Conservation (phyloP, 2,888 invertebrate genomes). For the Drosophila tanythrix region DNA sequence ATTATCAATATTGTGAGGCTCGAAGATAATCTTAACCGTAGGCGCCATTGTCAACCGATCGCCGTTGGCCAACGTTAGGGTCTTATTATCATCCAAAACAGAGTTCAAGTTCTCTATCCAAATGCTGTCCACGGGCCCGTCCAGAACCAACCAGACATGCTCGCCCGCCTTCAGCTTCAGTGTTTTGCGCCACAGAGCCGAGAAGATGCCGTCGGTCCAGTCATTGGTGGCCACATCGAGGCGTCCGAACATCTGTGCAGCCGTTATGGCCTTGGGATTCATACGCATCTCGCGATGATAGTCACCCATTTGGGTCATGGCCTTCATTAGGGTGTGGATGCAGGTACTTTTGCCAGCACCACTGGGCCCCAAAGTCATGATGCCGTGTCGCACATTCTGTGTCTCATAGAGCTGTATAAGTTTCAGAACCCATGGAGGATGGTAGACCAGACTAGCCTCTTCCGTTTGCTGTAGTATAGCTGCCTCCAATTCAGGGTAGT, state of each 20-base stretch:
- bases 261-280: conserved; percentile 99
- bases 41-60: conserved; percentile 97
- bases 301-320: conserved; percentile 93
- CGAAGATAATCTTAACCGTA: conserved; percentile 97
- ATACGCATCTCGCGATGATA: conserved; percentile 97
- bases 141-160: conserved; percentile 96
- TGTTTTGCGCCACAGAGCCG: conserved; percentile 97
- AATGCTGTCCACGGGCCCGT: conserved; percentile 98
- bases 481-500: conserved; percentile 94
- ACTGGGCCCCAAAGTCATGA: conserved; percentile 97
- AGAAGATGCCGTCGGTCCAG: conserved; percentile 99
- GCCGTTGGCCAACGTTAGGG: conserved; percentile 96
- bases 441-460: conserved; percentile 92
- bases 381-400: conserved; percentile 96
- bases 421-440: conserved; percentile 98
- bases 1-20: conserved; percentile 98
- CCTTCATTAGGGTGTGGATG: conserved; percentile 94
- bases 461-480: conserved; percentile 94
- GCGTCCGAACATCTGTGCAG: conserved; percentile 98
- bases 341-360: conserved; percentile 98
- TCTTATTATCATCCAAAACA: conserved; percentile 98
- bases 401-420: conserved; percentile 98
- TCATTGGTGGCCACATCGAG: conserved; percentile 98
- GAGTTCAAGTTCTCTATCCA: conserved; percentile 99
- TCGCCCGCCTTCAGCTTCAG: conserved; percentile 94